Conservation (phyloP, 37 sponge, comb jelly and placozoan genomes). For the Eunapius fragilis region DNA sequence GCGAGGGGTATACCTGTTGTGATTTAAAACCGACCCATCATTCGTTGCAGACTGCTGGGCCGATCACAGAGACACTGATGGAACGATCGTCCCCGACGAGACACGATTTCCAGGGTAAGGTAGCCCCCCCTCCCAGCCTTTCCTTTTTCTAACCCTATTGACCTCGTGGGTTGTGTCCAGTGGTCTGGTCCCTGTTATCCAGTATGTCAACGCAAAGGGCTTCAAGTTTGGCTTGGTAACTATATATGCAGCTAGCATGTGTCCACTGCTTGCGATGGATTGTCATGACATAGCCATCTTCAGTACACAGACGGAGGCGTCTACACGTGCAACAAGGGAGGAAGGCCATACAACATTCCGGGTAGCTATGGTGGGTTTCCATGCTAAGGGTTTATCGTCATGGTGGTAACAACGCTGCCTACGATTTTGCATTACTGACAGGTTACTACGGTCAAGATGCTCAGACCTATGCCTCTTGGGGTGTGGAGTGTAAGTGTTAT, state of each 20-base stretch:
- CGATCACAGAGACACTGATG: constrained; percentile 66
- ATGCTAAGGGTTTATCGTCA: too few relatives aligned
- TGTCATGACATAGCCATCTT: too few relatives aligned
- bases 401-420: too few relatives aligned
- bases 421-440: background rate
- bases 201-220: constrained; percentile 80
- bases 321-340: constrained; percentile 81
- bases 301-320: constrained; percentile 87
- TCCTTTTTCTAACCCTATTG: background rate
- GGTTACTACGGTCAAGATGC: constrained; percentile 87
- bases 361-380: constrained; percentile 75
- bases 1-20: too few relatives aligned
- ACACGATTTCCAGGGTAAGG: constrained; percentile 73
- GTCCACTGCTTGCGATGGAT: too few relatives aligned
- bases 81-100: constrained; percentile 66
- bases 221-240: constrained; percentile 89
- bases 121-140: background rate
- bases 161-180: constrained; percentile 33
- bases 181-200: constrained; percentile 64
- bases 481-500: constrained; percentile 75
- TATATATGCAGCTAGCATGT: background rate
- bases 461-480: constrained; percentile 81
- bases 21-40: too few relatives aligned
- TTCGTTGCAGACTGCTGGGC: constrained; percentile 82
- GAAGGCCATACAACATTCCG: constrained; percentile 66